Conservation (phyloP, 2,888 invertebrate genomes). For the Diarsia rubi region DNA sequence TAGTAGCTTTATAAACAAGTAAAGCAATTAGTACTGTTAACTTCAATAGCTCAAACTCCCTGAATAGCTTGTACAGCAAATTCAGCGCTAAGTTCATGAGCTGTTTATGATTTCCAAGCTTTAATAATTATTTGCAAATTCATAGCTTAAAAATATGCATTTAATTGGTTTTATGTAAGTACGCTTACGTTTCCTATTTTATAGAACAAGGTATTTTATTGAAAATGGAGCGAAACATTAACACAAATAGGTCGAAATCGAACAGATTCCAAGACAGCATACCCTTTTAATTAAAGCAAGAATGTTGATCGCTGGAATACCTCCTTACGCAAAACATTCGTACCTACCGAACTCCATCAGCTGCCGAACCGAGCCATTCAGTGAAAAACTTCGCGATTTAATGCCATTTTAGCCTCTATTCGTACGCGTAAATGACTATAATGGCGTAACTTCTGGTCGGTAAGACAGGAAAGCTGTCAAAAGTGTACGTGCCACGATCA, state of each 20-base stretch:
- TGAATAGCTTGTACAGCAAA: slow-evolving; percentile 18
- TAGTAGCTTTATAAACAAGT: slow-evolving; percentile 26
- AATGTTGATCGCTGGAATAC: slow-evolving; percentile 52
- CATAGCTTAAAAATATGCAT: background rate
- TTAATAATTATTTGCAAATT: slow-evolving; percentile 9
- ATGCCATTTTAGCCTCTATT: slow-evolving; percentile 52
- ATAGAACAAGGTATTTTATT: slow-evolving; percentile 20
- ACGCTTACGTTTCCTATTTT: background rate
- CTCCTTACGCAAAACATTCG: slow-evolving; percentile 51
- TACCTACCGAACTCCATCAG: slow-evolving; percentile 50
- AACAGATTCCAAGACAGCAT: slow-evolving; percentile 37
- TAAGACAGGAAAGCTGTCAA: slow-evolving; percentile 61
- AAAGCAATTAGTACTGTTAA: slow-evolving; percentile 25
- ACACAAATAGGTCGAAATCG: slow-evolving; percentile 31
- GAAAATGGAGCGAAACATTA: slow-evolving; percentile 17
- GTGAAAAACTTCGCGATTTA: slow-evolving; percentile 57
- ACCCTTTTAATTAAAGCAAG: slow-evolving; percentile 56
- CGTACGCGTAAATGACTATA: slow-evolving; percentile 60
- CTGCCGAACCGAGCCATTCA: slow-evolving; percentile 40
- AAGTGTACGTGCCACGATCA: slow-evolving; percentile 59
- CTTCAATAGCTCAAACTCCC: slow-evolving; percentile 34
- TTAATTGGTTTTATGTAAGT: background rate
- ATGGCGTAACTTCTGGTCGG: slow-evolving; percentile 61
- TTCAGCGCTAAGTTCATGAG: slow-evolving; percentile 16
- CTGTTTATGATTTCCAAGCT: slow-evolving; percentile 20